Evolutionary conservation across 2,888 invertebrate genomes (phyloP), one percentile per base, ranked within the genome.

Genomic region (Diplolepis rosae): DNA sequence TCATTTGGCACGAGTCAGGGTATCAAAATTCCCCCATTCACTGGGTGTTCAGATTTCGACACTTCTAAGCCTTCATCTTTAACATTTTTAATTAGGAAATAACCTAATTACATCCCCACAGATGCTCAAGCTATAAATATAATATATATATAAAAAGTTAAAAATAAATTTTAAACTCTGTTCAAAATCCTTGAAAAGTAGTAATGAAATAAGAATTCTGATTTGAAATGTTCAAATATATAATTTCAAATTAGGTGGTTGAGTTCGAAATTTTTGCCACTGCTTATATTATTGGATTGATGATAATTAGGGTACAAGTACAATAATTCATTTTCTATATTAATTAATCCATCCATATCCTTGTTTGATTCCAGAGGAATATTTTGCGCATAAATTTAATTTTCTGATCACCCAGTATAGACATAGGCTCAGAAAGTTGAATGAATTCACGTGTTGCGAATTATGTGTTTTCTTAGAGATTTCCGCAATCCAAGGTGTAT

Each of bases 1-100:
- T 68, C 65, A 65, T 72, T 76, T 74, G 76, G 74, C 76, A 76
- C 76, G 76, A 74, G 76, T 69, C 71, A 71, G 50, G 67, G 61
- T 51, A 73, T 66, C 69, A 69, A 61, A 61, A 39, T 61, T 61
- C 24, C 61, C 6, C 35, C 61, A 39, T 18, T 2, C 32, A 39
- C 11, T 39, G 35, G 24, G 39, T 61, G 39, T 24, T 61, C 39
- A 61, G 24, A 61, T 27, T 61, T 61, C 35, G 39, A 35, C 24
- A 39, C 24, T 18, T n/a, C n/a, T n/a, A 18, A 22, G 9, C 56
- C 24, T 39, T 27, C 61, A 39, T 61, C 35, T 56, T 13, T 15
- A 35, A 56, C 22, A 7, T 22, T 61, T 39, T 39, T 61, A 61
- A 61, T 61, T 61, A 39, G 61, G 39, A 9, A 7, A 61, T 24